Conservation (phyloP, 2,113 vertebrate species). For the Mungos mungo region DNA sequence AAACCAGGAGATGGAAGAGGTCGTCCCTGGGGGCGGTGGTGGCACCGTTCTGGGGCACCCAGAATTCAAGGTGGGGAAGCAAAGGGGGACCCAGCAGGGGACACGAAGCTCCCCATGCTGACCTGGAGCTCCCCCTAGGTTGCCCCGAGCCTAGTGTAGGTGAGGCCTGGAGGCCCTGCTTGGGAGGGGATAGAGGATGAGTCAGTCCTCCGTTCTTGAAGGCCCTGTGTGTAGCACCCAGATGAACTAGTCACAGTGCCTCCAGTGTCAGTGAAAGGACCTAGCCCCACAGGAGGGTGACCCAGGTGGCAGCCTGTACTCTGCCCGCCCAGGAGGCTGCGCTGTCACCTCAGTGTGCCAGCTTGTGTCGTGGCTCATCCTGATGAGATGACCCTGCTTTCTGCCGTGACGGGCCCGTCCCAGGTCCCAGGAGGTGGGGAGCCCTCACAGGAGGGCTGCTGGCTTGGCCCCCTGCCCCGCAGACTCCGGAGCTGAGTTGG, state of each 20-base stretch:
- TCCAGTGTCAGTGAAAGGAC: neutral
- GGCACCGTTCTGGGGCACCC: neutral
- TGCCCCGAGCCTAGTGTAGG: rapidly evolving
- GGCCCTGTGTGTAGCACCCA: rapidly evolving
- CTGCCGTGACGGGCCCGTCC: rapidly evolving
- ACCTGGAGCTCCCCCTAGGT: neutral
- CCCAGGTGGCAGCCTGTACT: rapidly evolving
- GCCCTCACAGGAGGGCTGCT: neutral
- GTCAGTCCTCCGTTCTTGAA: rapidly evolving
- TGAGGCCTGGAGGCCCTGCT: neutral
- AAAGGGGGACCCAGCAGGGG: neutral
- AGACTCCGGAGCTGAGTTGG: neutral
- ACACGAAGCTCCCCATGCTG: rapidly evolving
- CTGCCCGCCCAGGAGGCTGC: rapidly evolving
- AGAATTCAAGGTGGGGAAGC: neutral
- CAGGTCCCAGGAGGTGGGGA: rapidly evolving
- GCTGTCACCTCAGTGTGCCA: neutral
- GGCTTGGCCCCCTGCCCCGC: neutral
- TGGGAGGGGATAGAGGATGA: neutral
- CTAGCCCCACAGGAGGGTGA: neutral
- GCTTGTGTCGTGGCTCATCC: rapidly evolving
- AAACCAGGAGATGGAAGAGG: neutral
- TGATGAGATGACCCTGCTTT: neutral
- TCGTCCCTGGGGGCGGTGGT: rapidly evolving
- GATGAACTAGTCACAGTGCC: neutral